These are phyloP conservation scores for Crax fasciolata DNA, from an alignment of 2,797 vertebrate species.

Conservation along the genomic window DNA sequence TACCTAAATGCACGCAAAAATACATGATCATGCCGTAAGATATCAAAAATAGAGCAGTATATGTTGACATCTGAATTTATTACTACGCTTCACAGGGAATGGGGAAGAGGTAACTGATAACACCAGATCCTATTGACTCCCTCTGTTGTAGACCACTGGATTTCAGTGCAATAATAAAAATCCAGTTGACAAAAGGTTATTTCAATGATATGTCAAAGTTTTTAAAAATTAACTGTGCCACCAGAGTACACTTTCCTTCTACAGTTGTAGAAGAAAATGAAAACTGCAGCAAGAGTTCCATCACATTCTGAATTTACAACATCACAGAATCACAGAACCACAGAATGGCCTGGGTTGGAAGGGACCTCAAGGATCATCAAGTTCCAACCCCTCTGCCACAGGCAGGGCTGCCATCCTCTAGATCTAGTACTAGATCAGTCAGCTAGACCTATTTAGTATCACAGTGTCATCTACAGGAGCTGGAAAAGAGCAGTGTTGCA, in stretches of 20 bases:
- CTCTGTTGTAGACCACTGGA: not conserved
- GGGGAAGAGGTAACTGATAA: not conserved
- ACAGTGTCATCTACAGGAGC: not conserved
- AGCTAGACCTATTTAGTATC: too few relatives aligned
- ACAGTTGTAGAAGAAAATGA: not conserved
- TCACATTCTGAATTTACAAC: rapidly evolving
- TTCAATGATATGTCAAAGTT: not conserved
- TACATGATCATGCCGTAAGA: not conserved
- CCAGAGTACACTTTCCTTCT: not conserved
- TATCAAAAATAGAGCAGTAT: not conserved
- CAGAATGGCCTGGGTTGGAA: too few relatives aligned
- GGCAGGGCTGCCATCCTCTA: too few relatives aligned
- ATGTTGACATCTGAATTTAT: not conserved
- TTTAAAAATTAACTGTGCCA: not conserved
- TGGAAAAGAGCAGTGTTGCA: not conserved
- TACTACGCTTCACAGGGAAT: not conserved
- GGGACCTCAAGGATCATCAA: too few relatives aligned
- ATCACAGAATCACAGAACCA: rapidly evolving
- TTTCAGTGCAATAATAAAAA: not conserved
- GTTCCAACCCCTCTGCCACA: too few relatives aligned
- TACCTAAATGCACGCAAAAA: not conserved
- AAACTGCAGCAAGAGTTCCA: rapidly evolving
- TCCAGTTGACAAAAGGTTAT: not conserved
- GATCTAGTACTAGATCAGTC: too few relatives aligned
- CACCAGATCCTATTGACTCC: not conserved